A percentile compares a stretch with the other conserved stretches of the same genome.
Evolutionary conservation across 1,140 invertebrate genomes (phyloP).

Genomic region (Drosophila triauraria): DNA sequence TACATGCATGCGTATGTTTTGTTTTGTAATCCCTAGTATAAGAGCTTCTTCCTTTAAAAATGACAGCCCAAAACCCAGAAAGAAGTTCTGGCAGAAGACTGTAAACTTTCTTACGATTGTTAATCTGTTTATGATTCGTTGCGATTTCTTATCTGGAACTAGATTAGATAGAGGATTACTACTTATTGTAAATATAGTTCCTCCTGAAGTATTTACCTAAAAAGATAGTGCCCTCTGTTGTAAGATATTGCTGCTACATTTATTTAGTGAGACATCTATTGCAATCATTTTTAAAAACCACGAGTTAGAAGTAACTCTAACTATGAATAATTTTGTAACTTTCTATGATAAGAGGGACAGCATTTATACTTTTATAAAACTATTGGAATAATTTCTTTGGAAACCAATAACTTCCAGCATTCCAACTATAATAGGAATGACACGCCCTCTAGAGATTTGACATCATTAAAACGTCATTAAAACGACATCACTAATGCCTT

Average conservation of each 20-base stretch:
- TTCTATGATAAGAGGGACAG: neutral
- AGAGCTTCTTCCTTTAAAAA: too few species aligned
- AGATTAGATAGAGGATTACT: conserved; percentile 25
- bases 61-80: neutral
- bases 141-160: conserved; percentile 4
- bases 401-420: neutral
- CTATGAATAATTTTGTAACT: neutral
- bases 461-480: too few species aligned
- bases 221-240: conserved; percentile 5
- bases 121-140: neutral
- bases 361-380: neutral
- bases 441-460: too few species aligned
- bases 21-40: neutral
- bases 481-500: too few species aligned
- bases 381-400: neutral
- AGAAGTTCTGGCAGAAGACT: neutral
- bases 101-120: neutral
- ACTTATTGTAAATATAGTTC: neutral
- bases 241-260: neutral
- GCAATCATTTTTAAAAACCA: neutral
- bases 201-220: neutral
- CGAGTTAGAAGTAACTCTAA: neutral
- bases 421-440: neutral
- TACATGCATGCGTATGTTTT: neutral
- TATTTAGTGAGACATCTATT: neutral